Percentiles rank a stretch among this genome's conserved stretches.
These are phyloP conservation scores for Isichthys henryi DNA, from an alignment of 2,113 vertebrate species.

Conservation along the genomic window DNA sequence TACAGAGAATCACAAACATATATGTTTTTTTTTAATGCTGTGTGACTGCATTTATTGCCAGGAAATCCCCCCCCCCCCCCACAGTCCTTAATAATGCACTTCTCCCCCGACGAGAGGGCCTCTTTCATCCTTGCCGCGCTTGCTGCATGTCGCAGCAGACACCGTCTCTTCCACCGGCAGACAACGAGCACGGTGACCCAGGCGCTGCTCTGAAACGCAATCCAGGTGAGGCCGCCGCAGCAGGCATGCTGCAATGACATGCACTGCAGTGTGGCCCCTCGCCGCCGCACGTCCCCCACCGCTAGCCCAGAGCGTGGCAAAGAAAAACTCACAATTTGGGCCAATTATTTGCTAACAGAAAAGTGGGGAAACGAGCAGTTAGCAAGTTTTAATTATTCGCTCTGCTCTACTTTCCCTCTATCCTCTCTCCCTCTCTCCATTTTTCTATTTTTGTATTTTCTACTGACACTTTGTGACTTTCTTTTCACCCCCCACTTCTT, in stretches of 20 bases:
- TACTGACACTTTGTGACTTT: neutral
- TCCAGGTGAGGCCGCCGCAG: slow-evolving; percentile 9
- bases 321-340: neutral
- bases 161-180: slow-evolving; percentile 4
- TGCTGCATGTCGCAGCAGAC: neutral
- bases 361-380: neutral
- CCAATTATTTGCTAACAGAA: slow-evolving; percentile 7
- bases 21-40: no score
- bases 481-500: neutral
- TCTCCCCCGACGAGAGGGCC: neutral
- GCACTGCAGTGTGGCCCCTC: neutral
- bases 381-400: slow-evolving; percentile 6
- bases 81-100: neutral
- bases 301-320: neutral
- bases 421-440: neutral
- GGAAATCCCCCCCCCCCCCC: neutral
- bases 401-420: neutral
- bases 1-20: neutral
- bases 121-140: neutral
- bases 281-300: neutral
- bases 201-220: neutral
- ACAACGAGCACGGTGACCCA: neutral
- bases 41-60: neutral
- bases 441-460: neutral
- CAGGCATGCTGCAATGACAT: neutral